These are phyloP conservation scores for Drosophila pseudoobscura DNA, from an alignment of 1,140 invertebrate species.

Conservation along the genomic window DNA sequence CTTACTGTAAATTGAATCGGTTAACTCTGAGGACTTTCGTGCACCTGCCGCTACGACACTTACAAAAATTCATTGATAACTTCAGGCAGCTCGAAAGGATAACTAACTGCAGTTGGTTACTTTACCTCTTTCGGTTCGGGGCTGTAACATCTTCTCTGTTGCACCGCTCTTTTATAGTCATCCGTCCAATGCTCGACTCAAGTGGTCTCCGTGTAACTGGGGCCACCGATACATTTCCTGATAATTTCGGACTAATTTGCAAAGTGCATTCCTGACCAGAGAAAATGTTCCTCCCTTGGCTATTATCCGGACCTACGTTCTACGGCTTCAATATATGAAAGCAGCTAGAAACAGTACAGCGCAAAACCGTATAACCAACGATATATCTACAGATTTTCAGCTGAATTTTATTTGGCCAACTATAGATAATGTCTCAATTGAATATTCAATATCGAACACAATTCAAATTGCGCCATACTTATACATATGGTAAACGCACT, in stretches of 20 bases:
- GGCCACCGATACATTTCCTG: constrained; percentile 3
- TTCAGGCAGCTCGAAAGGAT: constrained; percentile 34
- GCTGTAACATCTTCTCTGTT: constrained; percentile 23
- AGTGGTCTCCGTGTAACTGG: constrained; percentile 4
- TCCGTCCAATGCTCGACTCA: too few species aligned
- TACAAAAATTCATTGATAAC: constrained; percentile 58
- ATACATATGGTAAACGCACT: not conserved
- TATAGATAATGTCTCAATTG: too few species aligned
- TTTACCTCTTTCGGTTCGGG: constrained; percentile 48
- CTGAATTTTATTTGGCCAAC: too few species aligned
- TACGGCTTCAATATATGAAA: too few species aligned
- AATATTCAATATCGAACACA: too few species aligned
- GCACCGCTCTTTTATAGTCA: constrained; percentile 52
- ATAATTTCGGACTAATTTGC: constrained; percentile 31
- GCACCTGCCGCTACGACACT: constrained; percentile 12
- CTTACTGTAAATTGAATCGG: constrained; percentile 29
- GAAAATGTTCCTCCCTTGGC: not conserved
- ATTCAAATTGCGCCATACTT: too few species aligned
- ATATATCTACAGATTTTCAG: too few species aligned
- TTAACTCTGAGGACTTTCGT: not conserved
- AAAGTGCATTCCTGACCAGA: constrained; percentile 21
- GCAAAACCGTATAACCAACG: too few species aligned
- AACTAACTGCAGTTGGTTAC: constrained; percentile 50
- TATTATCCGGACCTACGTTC: not conserved
- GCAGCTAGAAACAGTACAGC: too few species aligned